phyloP scores from a whole-genome alignment of 1,140 invertebrate genomes.

The Tribolium madens region DNA sequence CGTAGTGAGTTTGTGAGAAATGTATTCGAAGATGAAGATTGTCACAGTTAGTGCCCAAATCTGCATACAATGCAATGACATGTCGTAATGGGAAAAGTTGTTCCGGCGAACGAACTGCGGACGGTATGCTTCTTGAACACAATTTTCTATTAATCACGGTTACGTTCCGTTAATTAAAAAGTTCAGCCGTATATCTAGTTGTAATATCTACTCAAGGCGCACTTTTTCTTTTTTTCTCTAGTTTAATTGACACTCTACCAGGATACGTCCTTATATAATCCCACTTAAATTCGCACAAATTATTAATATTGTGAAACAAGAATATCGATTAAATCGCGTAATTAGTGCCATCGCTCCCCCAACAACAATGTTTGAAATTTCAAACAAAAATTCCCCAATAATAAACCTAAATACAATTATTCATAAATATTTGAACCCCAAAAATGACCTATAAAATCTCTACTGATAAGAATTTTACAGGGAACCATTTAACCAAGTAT shows the following conservation, averaged over 20 bases:
- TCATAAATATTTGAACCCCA: no score
- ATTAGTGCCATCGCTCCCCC: constrained; percentile 14
- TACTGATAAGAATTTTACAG: no score
- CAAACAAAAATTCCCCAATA: constrained; percentile 3
- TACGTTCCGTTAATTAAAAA: constrained; percentile 65
- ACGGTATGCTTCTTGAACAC: constrained; percentile 63
- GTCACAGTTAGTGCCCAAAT: constrained; percentile 63
- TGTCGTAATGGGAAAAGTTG: constrained; percentile 63
- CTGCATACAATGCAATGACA: constrained; percentile 65
- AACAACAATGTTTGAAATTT: constrained; percentile 1
- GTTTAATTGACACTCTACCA: constrained; percentile 58
- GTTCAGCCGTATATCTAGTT: constrained; percentile 60
- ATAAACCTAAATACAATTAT: no score
- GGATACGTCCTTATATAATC: constrained; percentile 39
- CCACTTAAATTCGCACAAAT: constrained; percentile 28
- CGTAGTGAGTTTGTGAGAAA: constrained; percentile 56
- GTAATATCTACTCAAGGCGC: constrained; percentile 57
- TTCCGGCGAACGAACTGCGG: constrained; percentile 57
- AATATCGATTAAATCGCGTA: constrained; percentile 9
- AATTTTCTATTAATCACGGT: constrained; percentile 65
- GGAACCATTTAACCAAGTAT: no score
- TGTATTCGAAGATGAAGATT: constrained; percentile 63
- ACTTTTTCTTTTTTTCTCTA: constrained; percentile 57
- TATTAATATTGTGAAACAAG: constrained; percentile 13
- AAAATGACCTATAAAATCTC: no score